phyloP scores from a whole-genome alignment of 2,797 vertebrate genomes.

The Hydrolagus colliei region DNA sequence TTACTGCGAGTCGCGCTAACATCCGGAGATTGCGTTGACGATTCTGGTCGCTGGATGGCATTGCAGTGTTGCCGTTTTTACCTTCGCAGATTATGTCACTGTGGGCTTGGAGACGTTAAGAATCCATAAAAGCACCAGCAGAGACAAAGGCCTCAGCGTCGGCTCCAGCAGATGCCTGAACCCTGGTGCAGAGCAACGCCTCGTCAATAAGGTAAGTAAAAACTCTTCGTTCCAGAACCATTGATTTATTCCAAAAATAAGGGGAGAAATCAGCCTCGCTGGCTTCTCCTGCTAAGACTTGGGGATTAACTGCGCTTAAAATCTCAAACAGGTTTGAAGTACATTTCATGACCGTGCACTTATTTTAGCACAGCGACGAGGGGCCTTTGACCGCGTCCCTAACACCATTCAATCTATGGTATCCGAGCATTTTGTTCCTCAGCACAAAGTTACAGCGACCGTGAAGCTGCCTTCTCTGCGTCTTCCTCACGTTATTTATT shows the following conservation, averaged over 20 bases:
- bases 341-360: neutral
- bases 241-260: neutral
- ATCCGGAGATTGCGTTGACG: neutral
- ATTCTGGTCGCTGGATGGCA: neutral
- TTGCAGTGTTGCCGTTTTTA: neutral
- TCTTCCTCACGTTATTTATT: no score
- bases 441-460: neutral
- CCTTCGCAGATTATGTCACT: neutral
- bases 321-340: neutral
- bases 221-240: neutral
- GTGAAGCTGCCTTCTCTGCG: no score
- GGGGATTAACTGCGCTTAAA: neutral
- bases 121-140: neutral
- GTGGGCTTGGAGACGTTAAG: neutral
- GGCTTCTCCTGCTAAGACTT: neutral
- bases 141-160: constrained; percentile 42
- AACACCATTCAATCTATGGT: neutral
- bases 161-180: constrained; percentile 63
- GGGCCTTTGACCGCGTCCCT: neutral
- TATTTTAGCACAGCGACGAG: neutral
- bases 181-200: constrained; percentile 73
- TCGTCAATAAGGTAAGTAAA: constrained; percentile 72
- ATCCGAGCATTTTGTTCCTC: neutral
- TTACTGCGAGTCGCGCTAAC: neutral
- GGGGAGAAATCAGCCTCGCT: no score